phyloP scores from a whole-genome alignment of 2,797 vertebrate genomes.

The Vireo griseus region DNA sequence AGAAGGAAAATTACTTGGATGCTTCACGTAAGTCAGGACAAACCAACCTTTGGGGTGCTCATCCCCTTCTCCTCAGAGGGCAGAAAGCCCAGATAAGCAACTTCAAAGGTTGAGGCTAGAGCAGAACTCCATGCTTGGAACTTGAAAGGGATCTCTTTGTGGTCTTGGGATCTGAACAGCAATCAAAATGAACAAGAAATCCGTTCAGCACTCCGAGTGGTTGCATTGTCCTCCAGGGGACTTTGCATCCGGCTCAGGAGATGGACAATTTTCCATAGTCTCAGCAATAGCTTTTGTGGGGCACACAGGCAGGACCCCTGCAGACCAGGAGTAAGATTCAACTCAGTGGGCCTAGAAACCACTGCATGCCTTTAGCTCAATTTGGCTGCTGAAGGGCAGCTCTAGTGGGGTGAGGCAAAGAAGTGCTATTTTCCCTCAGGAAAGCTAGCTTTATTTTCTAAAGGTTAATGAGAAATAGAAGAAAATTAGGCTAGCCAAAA shows the following conservation, averaged over 20 bases:
- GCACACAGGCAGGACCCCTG: slow-evolving; percentile 32
- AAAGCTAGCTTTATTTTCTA: slow-evolving; percentile 66
- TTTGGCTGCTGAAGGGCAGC: slow-evolving; percentile 50
- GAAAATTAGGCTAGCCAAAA: slow-evolving; percentile 71
- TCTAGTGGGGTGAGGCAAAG: slow-evolving; percentile 39
- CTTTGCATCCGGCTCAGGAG: not conserved
- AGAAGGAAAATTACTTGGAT: not conserved
- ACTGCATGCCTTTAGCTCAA: slow-evolving; percentile 50
- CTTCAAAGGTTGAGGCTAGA: not conserved
- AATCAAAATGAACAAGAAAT: not conserved
- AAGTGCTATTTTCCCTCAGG: slow-evolving; percentile 64
- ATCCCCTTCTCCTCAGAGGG: not conserved
- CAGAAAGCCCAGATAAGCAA: not conserved
- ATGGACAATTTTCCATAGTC: slow-evolving; percentile 45
- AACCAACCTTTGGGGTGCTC: not conserved
- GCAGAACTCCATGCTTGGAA: not conserved
- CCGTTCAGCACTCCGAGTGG: not conserved
- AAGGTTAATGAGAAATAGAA: slow-evolving; percentile 71
- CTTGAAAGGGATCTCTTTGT: not conserved
- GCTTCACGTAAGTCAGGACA: not conserved
- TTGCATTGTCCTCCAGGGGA: not conserved
- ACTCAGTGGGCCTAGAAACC: slow-evolving; percentile 50
- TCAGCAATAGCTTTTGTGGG: slow-evolving; percentile 51
- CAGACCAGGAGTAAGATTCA: slow-evolving; percentile 35
- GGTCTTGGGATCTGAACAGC: not conserved